Conservation (phyloP, 92 coral and sea anemone genomes). For the Porites cylindrica region DNA sequence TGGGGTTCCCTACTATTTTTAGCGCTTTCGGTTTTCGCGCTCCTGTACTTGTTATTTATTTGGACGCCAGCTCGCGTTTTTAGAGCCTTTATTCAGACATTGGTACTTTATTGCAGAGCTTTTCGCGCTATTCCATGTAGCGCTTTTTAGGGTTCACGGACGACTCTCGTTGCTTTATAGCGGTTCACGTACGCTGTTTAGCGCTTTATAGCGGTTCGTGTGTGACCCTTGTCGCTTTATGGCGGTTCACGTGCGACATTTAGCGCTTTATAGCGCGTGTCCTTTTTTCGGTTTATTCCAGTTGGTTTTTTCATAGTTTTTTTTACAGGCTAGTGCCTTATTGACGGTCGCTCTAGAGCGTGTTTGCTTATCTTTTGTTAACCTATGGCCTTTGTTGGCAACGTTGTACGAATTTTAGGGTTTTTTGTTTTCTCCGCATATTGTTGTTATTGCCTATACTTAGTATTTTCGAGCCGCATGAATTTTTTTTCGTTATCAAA, state of each 20-base stretch:
- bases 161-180: neutral
- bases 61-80: neutral
- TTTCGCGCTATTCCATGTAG: neutral
- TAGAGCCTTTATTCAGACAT: neutral
- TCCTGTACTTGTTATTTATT: too few relatives aligned
- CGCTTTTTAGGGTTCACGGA: neutral
- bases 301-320: neutral
- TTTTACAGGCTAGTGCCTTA: neutral
- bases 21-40: too few relatives aligned
- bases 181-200: neutral
- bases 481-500: too few relatives aligned
- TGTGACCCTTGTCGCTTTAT: neutral
- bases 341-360: too few relatives aligned
- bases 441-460: neutral
- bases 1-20: too few relatives aligned
- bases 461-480: too few relatives aligned
- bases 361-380: too few relatives aligned
- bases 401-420: neutral
- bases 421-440: neutral
- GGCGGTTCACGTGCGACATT: neutral
- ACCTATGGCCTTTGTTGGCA: neutral
- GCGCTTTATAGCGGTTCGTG: neutral
- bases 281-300: too few relatives aligned
- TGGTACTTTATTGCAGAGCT: neutral
- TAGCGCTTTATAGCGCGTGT: neutral